phyloP scores from a whole-genome alignment of 2,113 vertebrate species.

The Salvator merianae region DNA sequence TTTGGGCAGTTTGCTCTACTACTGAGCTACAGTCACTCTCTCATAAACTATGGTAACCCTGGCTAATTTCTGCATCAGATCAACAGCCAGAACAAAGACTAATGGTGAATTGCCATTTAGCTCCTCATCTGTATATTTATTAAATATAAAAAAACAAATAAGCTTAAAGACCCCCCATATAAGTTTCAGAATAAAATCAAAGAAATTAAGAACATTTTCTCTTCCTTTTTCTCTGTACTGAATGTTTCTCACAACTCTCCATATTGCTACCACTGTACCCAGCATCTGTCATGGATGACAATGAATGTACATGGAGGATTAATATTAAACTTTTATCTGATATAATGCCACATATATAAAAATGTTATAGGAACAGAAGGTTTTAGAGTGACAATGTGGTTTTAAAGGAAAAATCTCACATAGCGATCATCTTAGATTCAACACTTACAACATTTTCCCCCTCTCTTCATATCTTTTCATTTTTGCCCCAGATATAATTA shows the following conservation, averaged over 20 bases:
- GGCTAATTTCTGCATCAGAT: no score
- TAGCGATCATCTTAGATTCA: constrained; percentile 47
- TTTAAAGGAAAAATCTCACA: constrained; percentile 27
- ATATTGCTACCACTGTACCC: background rate
- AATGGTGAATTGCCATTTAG: no score
- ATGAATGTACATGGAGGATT: constrained; percentile 32
- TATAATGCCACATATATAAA: constrained; percentile 34
- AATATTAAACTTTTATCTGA: constrained; percentile 41
- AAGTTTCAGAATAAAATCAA: constrained; percentile 3
- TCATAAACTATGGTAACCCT: no score
- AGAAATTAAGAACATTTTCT: constrained; percentile 15
- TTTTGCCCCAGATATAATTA: constrained; percentile 60
- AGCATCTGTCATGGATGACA: constrained; percentile 21
- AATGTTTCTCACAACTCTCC: background rate
- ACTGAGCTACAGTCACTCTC: no score
- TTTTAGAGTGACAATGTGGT: constrained; percentile 21
- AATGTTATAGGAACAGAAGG: constrained; percentile 39
- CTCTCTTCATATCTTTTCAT: constrained; percentile 44
- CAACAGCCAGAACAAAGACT: no score
- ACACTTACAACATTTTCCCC: constrained; percentile 32
- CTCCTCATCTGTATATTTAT: no score
- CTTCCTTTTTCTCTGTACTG: constrained; percentile 34
- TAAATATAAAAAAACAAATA: no score
- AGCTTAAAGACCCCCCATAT: background rate
- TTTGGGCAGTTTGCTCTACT: no score